Base-by-base conservation (phyloP, 2,888 invertebrate genomes). In the Eutolmus rufibarbis region DNA sequence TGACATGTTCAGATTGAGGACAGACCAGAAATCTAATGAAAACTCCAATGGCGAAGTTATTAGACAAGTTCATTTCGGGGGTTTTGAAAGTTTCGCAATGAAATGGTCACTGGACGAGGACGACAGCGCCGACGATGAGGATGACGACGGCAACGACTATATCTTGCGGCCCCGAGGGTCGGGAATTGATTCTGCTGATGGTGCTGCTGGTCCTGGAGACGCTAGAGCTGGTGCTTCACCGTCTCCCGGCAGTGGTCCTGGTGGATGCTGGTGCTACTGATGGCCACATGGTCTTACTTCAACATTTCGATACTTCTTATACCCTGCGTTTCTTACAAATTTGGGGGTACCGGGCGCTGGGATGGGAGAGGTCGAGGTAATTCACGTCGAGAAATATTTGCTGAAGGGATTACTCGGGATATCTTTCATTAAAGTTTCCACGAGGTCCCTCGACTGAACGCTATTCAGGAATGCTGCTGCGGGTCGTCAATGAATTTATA, bases 1-100 rank as follows among this genome's bases (percentile, higher is more conserved):
- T 51, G 56, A 56, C 56, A 84, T 40, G 84, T 74, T 84, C 84
- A 57, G 66, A 84, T 84, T 84, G 66, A 66, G 57, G 87, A 57
- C 85, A 43, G 86, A 88, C 86, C 85, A 88, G 88, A 87, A 88
- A 88, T 88, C 88, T 87, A 88, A 88, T 88, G 87, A 87, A 88
- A 88, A 87, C 85, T 88, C 85, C 85, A 87, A 88, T 88, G 77
- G 85, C 46, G 85, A 88, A 88, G 87, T 88, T 88, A 88, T 88
- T 88, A 88, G 88, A 88, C 86, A 88, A 88, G 88, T 88, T 88
- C 87, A 86, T 87, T 88, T 87, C 19, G 87, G 82, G 57, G 84
- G 40, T 84, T 84, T 87, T 79, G 87, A 88, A 88, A 88, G 85
- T 88, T 87, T 88, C 81, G 66, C 84, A 84, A 86, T 74, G 86